These are phyloP conservation scores for Drosophila diplacantha DNA, from an alignment of 2,888 invertebrate species.

Conservation along the genomic window DNA sequence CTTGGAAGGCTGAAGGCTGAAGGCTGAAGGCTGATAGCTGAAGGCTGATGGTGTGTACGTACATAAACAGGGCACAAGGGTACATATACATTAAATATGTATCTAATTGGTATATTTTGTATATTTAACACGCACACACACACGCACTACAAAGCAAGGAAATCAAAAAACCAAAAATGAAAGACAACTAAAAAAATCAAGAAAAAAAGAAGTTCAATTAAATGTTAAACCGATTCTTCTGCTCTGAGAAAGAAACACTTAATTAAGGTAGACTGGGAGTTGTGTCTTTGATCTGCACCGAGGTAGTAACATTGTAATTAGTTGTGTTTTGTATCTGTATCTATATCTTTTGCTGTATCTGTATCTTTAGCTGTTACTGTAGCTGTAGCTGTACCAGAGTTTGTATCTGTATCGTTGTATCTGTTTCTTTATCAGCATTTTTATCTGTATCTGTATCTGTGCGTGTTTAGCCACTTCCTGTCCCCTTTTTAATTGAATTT, in stretches of 20 bases:
- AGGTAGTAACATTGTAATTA: neutral
- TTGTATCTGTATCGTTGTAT: neutral
- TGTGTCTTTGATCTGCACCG: slow-evolving; percentile 1
- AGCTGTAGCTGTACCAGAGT: neutral
- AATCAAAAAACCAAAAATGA: neutral
- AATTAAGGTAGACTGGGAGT: neutral
- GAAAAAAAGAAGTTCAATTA: slow-evolving; percentile 10
- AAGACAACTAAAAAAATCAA: neutral
- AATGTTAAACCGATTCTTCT: slow-evolving; percentile 13
- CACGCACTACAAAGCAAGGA: slow-evolving; percentile 26
- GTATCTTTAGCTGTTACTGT: neutral
- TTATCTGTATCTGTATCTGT: neutral
- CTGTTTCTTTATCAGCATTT: neutral
- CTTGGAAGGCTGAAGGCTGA: slow-evolving; percentile 7
- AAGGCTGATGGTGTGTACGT: slow-evolving; percentile 28
- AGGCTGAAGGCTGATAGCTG: slow-evolving; percentile 4
- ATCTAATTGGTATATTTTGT: slow-evolving; percentile 10
- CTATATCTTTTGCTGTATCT: neutral
- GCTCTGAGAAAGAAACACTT: slow-evolving; percentile 3
- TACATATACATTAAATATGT: slow-evolving; percentile 20
- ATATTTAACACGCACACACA: slow-evolving; percentile 25
- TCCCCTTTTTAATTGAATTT: neutral
- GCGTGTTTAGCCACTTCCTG: slow-evolving; percentile 2
- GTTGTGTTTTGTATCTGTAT: neutral
- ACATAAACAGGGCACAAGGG: slow-evolving; percentile 19